A percentile compares a stretch with the other conserved stretches of the same genome.
phyloP scores from a whole-genome alignment of 1,140 invertebrate species.

The Galleria mellonella region DNA sequence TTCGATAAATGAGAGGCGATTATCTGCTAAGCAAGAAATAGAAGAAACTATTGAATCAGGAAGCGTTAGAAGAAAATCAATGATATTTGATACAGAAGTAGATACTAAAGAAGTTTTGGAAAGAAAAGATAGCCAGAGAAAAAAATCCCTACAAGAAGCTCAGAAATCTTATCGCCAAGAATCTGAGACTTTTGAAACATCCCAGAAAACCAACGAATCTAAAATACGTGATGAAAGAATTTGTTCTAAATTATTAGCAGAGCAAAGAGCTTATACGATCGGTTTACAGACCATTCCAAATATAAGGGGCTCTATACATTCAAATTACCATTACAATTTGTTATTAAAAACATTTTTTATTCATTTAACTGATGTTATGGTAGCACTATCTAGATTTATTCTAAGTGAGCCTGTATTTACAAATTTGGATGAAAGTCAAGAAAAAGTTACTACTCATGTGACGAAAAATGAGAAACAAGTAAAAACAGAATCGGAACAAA shows the following conservation, averaged over 20 bases:
- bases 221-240: conserved; percentile 9
- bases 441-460: conserved; percentile 1
- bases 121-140: neutral
- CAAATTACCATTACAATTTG: conserved; percentile 35
- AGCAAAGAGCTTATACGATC: conserved; percentile 36
- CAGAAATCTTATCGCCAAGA: neutral
- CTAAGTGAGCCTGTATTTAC: conserved; percentile 23
- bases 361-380: conserved; percentile 64
- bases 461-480: conserved; percentile 1
- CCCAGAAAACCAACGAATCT: neutral
- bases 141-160: neutral
- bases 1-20: conserved; percentile 8
- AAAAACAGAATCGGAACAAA: neutral
- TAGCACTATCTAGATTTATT: conserved; percentile 48
- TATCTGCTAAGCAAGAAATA: conserved; percentile 10
- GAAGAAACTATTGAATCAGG: conserved; percentile 11
- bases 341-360: conserved; percentile 62
- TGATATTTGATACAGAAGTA: conserved; percentile 7
- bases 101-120: conserved; percentile 1
- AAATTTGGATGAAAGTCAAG: conserved; percentile 5
- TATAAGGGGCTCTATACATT: conserved; percentile 30
- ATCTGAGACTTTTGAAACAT: neutral
- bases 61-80: conserved; percentile 9
- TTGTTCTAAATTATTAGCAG: conserved; percentile 13
- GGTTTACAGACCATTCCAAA: conserved; percentile 51